Base-by-base conservation (phyloP, 2,113 vertebrate species). In the Melanocharis versteri region DNA sequence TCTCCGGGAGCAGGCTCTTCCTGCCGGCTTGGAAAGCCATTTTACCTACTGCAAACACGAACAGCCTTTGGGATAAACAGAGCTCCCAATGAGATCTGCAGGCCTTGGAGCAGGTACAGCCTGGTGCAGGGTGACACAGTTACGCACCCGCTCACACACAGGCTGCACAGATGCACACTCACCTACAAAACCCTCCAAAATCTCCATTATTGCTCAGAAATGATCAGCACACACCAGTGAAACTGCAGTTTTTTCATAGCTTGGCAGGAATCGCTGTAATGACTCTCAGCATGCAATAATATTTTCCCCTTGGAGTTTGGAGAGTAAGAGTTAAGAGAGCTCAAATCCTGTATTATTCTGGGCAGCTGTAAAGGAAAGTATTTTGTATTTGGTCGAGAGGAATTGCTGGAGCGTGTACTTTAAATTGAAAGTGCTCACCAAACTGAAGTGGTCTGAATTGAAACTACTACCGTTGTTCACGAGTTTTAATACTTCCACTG, bases 301-400 rank as follows among this genome's bases (percentile, higher is more conserved):
- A 94, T 95, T 97, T 96, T 94, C 92, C 94, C 83, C 64, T 94
- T 73, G 82, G 84, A 93, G 61, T 93, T 89, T 87, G 90, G 62
- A 96, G 87, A 89, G 37, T 89, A 69, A 89, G 86, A 95, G 83
- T 96, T 94, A 92, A 91, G 94, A 90, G 89, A 95, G 87, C 91
- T 96, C 89, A 94, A 95, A 93, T 92, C 89, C 79, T 93, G 53
- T 96, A 90, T 96, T 97, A 95, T 97, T 96, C 83, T 96, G 92
- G 96, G 96, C 95, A 97, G 84, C 94, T 76, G 45, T 58, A 84
- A 91, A 95, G 94, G 93, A 96, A 97, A 97, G 84, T 93, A 91
- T 96, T 97, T 81, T 94, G 84, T 48, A 18, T 90, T 95, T 78
- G 54, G 64, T 88, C 0, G 4, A 89, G 66, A 90, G 78, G 92